These are phyloP conservation scores for Orthosia cruda DNA, from an alignment of 2,888 invertebrate genomes.

Conservation along the genomic window DNA sequence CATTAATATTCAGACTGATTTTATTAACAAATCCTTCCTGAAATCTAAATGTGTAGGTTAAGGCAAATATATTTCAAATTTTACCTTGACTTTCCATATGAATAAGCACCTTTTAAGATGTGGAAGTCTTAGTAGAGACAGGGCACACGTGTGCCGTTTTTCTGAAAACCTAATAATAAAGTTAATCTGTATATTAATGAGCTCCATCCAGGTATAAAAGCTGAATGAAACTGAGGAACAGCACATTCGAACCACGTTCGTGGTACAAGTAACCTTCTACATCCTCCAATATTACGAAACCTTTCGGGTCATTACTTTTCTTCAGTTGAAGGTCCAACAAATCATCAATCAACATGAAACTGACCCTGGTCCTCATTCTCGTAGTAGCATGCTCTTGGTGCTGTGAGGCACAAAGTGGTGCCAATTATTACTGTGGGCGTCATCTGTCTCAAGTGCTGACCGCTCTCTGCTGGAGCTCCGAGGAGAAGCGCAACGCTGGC, in stretches of 20 bases:
- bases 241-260: constrained; percentile 42
- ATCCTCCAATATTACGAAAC: neutral
- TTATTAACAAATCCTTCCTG: constrained; percentile 22
- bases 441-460: constrained; percentile 43
- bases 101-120: constrained; percentile 10
- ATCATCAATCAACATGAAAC: constrained; percentile 38
- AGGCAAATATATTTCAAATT: constrained; percentile 22
- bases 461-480: constrained; percentile 41
- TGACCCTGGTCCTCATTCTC: constrained; percentile 36
- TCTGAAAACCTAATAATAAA: constrained; percentile 12
- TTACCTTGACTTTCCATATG: constrained; percentile 25
- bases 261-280: constrained; percentile 16
- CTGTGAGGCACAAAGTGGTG: constrained; percentile 32
- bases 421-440: constrained; percentile 54
- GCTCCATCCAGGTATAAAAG: constrained; percentile 48
- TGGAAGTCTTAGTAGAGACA: neutral
- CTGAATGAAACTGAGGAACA: neutral
- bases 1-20: constrained; percentile 54
- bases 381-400: constrained; percentile 29
- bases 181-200: constrained; percentile 41
- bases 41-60: constrained; percentile 24
- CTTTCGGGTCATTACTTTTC: neutral
- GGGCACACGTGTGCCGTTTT: too few relatives aligned
- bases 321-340: constrained; percentile 2
- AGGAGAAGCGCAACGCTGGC: constrained; percentile 44